Evolutionary conservation across 1,140 invertebrate genomes (phyloP).

Genomic region (Zaprionus capensis): DNA sequence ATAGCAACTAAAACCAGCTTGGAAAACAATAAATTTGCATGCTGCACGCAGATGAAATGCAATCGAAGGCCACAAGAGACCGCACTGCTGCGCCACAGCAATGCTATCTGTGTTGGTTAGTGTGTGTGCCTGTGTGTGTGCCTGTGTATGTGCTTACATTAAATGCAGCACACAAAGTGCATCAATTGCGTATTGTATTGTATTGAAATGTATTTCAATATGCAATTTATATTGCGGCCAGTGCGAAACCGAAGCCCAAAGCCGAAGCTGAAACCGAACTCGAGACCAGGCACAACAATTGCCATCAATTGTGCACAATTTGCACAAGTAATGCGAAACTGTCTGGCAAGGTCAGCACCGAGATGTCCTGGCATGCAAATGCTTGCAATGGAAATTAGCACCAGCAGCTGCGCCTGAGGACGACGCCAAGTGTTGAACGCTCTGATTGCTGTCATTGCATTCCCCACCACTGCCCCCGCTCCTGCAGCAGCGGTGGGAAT

Average conservation of each 20-base stretch:
- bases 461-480: no score
- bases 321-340: conserved; percentile 18
- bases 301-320: conserved; percentile 40
- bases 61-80: conserved; percentile 31
- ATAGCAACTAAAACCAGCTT: conserved; percentile 28
- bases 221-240: conserved; percentile 69
- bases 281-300: conserved; percentile 11
- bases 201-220: conserved; percentile 66
- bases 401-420: conserved; percentile 52
- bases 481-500: conserved; percentile 24
- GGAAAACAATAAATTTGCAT: conserved; percentile 37
- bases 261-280: background rate
- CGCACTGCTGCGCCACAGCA: conserved; percentile 3
- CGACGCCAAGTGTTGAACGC: conserved; percentile 73
- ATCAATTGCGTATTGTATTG: conserved; percentile 47
- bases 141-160: background rate
- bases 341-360: conserved; percentile 34
- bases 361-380: conserved; percentile 42
- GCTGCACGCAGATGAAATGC: conserved; percentile 29
- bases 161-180: conserved; percentile 20
- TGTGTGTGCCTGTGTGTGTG: background rate
- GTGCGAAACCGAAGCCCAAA: conserved; percentile 29
- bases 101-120: background rate
- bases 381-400: conserved; percentile 61
- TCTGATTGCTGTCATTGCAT: conserved; percentile 65